A percentile compares a stretch with the other conserved stretches of the same genome.
phyloP scores from a whole-genome alignment of 2,888 invertebrate genomes.

The Megaustenia siamemsis region DNA sequence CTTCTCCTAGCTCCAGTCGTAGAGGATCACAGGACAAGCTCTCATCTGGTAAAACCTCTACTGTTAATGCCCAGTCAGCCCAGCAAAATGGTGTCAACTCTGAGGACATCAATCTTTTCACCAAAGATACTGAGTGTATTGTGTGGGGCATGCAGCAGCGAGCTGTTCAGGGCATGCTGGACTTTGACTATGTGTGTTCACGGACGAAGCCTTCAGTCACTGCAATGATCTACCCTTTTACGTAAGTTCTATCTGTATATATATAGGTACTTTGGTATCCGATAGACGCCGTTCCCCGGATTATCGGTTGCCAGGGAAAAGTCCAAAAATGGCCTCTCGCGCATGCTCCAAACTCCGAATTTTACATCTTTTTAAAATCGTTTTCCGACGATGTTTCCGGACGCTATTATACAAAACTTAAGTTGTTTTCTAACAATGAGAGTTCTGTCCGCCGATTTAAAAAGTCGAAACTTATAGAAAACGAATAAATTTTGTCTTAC shows the following conservation, averaged over 20 bases:
- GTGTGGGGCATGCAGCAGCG: constrained; percentile 99
- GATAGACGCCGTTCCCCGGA: too few species aligned
- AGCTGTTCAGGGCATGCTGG: constrained; percentile 97
- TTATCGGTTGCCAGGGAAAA: too few species aligned
- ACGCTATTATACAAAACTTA: too few species aligned
- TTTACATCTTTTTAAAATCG: not conserved
- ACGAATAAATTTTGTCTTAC: too few species aligned
- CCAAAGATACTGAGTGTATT: constrained; percentile 92
- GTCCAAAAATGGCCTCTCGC: too few species aligned
- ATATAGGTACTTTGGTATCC: too few species aligned
- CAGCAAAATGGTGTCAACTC: constrained; percentile 38
- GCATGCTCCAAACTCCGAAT: too few species aligned
- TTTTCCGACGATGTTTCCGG: too few species aligned
- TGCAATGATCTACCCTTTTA: constrained; percentile 98
- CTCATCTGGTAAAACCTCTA: constrained; percentile 12
- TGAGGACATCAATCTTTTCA: constrained; percentile 83
- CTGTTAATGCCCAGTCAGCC: not conserved
- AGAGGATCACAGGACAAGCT: constrained; percentile 63
- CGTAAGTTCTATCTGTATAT: constrained; percentile 70
- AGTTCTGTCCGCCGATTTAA: too few species aligned
- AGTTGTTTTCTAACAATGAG: too few species aligned
- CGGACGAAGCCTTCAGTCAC: constrained; percentile 91
- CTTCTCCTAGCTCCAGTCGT: constrained; percentile 66
- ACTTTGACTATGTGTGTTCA: constrained; percentile 96
- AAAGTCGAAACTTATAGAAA: too few species aligned